phyloP scores from a whole-genome alignment of 64 coral and sea anemone species.

The Stylophora pistillata region DNA sequence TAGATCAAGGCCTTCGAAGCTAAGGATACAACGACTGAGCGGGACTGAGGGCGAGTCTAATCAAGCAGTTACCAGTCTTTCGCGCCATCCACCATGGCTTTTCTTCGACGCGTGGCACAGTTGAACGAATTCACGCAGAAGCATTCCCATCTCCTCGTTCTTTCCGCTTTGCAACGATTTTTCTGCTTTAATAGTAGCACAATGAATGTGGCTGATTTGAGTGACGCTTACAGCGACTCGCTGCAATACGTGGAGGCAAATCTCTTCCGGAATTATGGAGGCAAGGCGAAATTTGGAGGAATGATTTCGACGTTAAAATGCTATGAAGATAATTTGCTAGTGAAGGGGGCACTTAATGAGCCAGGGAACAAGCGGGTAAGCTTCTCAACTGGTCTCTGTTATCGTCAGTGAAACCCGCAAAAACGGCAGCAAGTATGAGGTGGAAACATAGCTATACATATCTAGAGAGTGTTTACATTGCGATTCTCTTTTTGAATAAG shows the following conservation, averaged over 20 bases:
- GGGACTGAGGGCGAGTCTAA: background rate
- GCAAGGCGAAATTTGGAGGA: constrained; percentile 80
- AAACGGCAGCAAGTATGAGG: too few species aligned
- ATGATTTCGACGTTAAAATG: constrained; percentile 91
- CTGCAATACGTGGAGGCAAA: constrained; percentile 84
- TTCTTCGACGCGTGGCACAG: background rate
- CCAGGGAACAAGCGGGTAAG: constrained; percentile 74
- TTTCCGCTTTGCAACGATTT: background rate
- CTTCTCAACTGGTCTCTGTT: background rate
- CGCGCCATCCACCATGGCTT: background rate
- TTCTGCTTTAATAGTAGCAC: background rate
- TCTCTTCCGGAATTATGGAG: constrained; percentile 83
- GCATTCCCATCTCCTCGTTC: background rate
- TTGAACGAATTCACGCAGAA: background rate
- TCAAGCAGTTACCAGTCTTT: background rate
- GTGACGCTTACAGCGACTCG: constrained; percentile 91
- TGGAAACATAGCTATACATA: too few species aligned
- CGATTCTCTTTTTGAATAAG: too few species aligned
- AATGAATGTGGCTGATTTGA: constrained; percentile 85
- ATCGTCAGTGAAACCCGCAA: too few species aligned
- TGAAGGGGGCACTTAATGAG: constrained; percentile 81
- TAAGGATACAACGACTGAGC: background rate
- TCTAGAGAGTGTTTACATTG: too few species aligned
- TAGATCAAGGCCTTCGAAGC: background rate
- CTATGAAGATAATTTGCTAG: constrained; percentile 88